Base-by-base conservation (phyloP, 2,888 invertebrate species). In the Chromoteleia sp. region DNA sequence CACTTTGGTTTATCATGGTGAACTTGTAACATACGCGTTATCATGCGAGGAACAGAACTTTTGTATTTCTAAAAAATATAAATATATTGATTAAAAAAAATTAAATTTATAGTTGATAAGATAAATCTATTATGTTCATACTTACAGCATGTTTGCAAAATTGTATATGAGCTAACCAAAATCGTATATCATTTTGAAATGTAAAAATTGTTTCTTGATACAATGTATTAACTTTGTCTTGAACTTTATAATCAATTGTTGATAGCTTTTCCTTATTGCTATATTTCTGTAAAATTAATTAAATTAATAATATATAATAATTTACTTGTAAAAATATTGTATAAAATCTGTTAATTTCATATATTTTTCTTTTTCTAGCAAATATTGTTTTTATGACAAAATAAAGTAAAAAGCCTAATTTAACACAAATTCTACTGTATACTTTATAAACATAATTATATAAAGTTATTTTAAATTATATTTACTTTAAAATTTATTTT, bases 101-200 rank as follows among this genome's bases (percentile, higher is more conserved):
- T n/a, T n/a, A n/a, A n/a, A n/a, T n/a, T n/a, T n/a, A n/a, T n/a
- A n/a, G n/a, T n/a, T n/a, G n/a, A n/a, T n/a, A n/a, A n/a, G n/a
- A n/a, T n/a, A n/a, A n/a, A n/a, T n/a, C n/a, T n/a, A 45, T 45
- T 33, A 6, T 33, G 0, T 1, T 48, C 19, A 21, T 70, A 91
- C 92, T 91, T 90, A 93, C 94, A 88, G 95, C 94, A 89, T 94
- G 93, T 86, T 94, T 95, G 86, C 96, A 96, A 89, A 97, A 97
- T 86, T 96, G 95, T 63, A 97, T 95, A 87, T 96, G 96, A 45
- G 95, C 95, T 86, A 96, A 93, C 94, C 96, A 97, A 70, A 97
- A 93, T 83, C 95, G 93, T 39, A 95, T 92, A 88, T 97, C 96
- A 87, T 95, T 93, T 86, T 95, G 94, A 88, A 95, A 97, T 82